phyloP scores from a whole-genome alignment of 1,140 invertebrate species.

The Ridgeia piscesae region DNA sequence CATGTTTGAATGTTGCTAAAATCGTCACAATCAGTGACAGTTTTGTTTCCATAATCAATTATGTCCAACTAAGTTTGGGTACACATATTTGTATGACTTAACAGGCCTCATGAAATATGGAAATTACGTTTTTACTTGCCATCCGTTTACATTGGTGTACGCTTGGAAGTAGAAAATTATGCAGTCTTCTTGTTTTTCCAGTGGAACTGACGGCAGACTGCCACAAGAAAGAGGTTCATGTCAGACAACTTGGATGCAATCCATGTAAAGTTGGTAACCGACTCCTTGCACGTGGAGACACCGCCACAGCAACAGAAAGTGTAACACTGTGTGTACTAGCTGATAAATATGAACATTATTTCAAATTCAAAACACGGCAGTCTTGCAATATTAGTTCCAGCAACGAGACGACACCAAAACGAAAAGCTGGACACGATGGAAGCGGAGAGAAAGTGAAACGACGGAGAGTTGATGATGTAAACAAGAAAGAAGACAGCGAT shows the following conservation, averaged over 20 bases:
- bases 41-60: too few relatives aligned
- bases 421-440: neutral
- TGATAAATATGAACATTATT: neutral
- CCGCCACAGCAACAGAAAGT: neutral
- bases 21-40: too few relatives aligned
- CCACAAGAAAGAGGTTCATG: neutral
- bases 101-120: too few relatives aligned
- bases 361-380: neutral
- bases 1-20: too few relatives aligned
- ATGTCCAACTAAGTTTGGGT: too few relatives aligned
- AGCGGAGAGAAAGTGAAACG: neutral
- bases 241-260: conserved; percentile 10
- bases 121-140: too few relatives aligned
- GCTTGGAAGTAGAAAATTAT: neutral
- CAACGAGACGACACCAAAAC: neutral
- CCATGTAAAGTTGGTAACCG: neutral
- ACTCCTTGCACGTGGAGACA: neutral
- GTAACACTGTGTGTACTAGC: neutral
- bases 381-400: neutral
- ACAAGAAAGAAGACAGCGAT: conserved; percentile 3
- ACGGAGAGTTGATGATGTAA: neutral
- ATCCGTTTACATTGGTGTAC: neutral
- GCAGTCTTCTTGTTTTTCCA: neutral
- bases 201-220: conserved; percentile 8
- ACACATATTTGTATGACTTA: too few relatives aligned